Base-by-base conservation (phyloP, 2,797 vertebrate species). In the Halcyon badia region DNA sequence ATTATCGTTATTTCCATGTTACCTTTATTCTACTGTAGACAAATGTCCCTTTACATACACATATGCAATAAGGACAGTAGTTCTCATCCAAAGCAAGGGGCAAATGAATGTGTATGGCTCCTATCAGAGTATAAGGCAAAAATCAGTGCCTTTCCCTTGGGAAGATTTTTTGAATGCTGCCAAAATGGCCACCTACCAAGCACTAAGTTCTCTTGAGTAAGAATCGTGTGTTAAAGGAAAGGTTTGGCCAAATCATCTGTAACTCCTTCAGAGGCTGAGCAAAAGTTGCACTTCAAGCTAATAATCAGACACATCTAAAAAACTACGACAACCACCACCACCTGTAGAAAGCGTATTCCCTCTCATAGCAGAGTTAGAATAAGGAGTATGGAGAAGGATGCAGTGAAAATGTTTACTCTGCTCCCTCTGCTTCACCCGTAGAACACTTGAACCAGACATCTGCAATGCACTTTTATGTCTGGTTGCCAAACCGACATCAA, bases 381-480 rank as follows among this genome's bases (percentile, higher is more conserved):
- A 60, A 71, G 5, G 87, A 75, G 8, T 21, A 16, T 14, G 52
- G 31, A 42, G 66, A 76, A 69, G 65, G 10, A 12, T 2, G 1
- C 28, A 70, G 56, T 3, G 46, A 75, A 92, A 88, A 72, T 16
- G 20, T 91, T 88, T 80, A 65, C 51, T 79, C 3, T 0, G 4
- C 48, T 91, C 35, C 28, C 26, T n/a, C 41, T 49, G 6, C 31
- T 94, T 92, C 0, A 0, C 41, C 37, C 37, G 10, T 83, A 6
- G 6, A 91, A 86, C 56, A 83, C 28, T 88, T 64, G 62, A 91
- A 92, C n/a, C 41, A 96, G 86, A 91, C 87, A 75, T 93, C 93
- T 96, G 93, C 80, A 90, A 22, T 24, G 37, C 28, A 70, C 64
- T 94, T 91, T 44, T 60, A 31, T 82, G 61, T 51, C 66, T 75